Evolutionary conservation across 2,113 vertebrate species (phyloP), one percentile per base, ranked within the genome.

Genomic region (Pangasianodon hypophthalmus): DNA sequence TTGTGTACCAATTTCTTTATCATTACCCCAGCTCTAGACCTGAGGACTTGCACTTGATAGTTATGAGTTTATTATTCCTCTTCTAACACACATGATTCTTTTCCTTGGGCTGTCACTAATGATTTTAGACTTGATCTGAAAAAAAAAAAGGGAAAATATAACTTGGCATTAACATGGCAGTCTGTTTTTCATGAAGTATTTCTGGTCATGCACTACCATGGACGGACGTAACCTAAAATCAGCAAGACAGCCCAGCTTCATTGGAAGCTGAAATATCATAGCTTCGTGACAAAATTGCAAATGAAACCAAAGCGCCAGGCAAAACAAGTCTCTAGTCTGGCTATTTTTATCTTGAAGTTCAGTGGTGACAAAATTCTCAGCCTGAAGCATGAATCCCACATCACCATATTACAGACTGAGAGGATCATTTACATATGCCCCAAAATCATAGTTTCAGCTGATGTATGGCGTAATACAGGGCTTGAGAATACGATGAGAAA

Each of bases 261-360:
- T 64, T 48, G 11, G 73, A 48, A 75, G 50, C 64, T 79, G 46
- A 75, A 84, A 71, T 79, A 62, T 67, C 29, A 81, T 21, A 85
- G 73, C 75, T 52, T 56, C 67, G 32, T 84, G 86, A 50, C 67
- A 83, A 48, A 88, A 82, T 11, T 60, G 60, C 79, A 88, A 86
- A 32, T 54, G 13, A 71, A 86, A 84, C n/a, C 54, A 46, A 73
- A 79, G 32, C 29, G 44, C 52, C 62, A 84, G 77, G 67, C 77
- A 77, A 80, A 67, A 88, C 86, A 58, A 58, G 80, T 84, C 84
- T 87, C n/a, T 16, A 26, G 50, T 75, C 52, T 4, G 10, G 58
- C 56, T 67, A 64, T 88, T 90, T 32, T 84, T 82, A 88, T 86
- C 52, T 54, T 56, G 88, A 90, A 90, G 87, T 85, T 88, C 86